Base-by-base conservation (phyloP, 2,113 vertebrate species). In the Polypterus senegalus region DNA sequence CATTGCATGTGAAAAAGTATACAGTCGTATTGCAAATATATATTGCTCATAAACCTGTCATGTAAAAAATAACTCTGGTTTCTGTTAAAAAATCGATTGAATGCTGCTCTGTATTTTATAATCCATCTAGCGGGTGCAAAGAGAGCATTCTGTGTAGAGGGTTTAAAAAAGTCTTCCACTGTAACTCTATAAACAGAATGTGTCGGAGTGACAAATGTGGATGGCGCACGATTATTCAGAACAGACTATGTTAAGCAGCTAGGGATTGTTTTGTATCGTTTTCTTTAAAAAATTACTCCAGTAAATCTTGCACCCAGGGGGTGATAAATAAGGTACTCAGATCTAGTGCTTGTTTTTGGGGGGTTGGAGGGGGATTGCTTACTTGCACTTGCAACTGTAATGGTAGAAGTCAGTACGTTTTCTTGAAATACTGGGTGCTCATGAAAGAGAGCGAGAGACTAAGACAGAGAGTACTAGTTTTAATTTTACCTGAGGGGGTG, bases 181-280 rank as follows among this genome's bases (percentile, higher is more conserved):
- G 78, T 76, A 83, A 83, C 81, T 85, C 81, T 79, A 81, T 86
- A 83, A 78, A 81, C 79, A 72, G 70, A 65, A 75, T 76, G 75
- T 85, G 82, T 84, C 81, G 82, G 52, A 47, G 73, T 86, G 82
- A 86, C 81, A 80, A 82, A 86, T 87, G 82, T 70, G 72, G 61
- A 65, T 68, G 67, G 65, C 65, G 73, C 74, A 76, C 73, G 83
- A 82, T 85, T 81, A 80, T 81, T 82, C 79, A 77, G 77, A 80
- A 67, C 61, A 74, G 76, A 77, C 77, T 78, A 74, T 81, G 81
- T 82, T 83, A 79, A 84, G 81, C 74, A 77, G 79, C 73, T 63
- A 61, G 56, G 66, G 67, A 67, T 70, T 69, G 62, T 69, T 64
- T 63, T 67, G 66, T 69, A 66, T 69, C 67, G 64, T 66, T 72